A percentile compares a stretch with the other conserved stretches of the same genome.
Conservation (phyloP, 53 echinoderm and acorn worm genomes). For the Stichopus horrens region DNA sequence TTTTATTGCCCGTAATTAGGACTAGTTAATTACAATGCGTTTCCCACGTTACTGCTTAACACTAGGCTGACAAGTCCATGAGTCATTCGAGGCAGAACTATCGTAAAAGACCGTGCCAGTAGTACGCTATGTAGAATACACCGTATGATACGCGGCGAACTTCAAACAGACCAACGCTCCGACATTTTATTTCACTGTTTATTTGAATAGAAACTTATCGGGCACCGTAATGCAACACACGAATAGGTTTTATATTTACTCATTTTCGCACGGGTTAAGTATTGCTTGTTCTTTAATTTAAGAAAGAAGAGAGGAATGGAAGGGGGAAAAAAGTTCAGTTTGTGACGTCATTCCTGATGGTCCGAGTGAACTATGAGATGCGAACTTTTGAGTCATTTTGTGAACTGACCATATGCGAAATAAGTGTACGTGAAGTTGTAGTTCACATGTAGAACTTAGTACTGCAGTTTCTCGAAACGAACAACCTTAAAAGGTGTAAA, state of each 20-base stretch:
- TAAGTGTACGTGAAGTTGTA: too few species aligned
- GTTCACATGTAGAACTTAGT: too few species aligned
- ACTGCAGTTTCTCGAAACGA: too few species aligned
- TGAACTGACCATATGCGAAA: too few species aligned
- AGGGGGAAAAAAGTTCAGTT: not conserved
- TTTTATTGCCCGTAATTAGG: constrained; percentile 41
- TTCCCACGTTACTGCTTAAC: constrained; percentile 42
- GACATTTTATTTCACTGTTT: constrained; percentile 42
- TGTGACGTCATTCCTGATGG: not conserved
- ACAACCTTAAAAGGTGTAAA: too few species aligned
- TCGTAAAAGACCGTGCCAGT: too few species aligned
- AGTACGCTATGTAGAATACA: too few species aligned
- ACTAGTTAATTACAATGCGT: constrained; percentile 32
- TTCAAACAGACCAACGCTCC: constrained; percentile 24
- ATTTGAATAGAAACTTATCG: constrained; percentile 38
- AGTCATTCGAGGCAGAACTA: not conserved
- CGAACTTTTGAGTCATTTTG: not conserved
- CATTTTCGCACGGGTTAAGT: constrained; percentile 20
- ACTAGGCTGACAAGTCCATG: constrained; percentile 29
- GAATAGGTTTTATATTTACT: constrained; percentile 38
- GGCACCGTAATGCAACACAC: constrained; percentile 40
- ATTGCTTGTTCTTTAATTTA: constrained; percentile 41
- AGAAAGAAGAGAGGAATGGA: not conserved
- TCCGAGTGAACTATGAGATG: not conserved
- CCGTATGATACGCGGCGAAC: constrained; percentile 2